Base-by-base conservation (phyloP, 2,113 vertebrate species). In the Furnarius figulus region DNA sequence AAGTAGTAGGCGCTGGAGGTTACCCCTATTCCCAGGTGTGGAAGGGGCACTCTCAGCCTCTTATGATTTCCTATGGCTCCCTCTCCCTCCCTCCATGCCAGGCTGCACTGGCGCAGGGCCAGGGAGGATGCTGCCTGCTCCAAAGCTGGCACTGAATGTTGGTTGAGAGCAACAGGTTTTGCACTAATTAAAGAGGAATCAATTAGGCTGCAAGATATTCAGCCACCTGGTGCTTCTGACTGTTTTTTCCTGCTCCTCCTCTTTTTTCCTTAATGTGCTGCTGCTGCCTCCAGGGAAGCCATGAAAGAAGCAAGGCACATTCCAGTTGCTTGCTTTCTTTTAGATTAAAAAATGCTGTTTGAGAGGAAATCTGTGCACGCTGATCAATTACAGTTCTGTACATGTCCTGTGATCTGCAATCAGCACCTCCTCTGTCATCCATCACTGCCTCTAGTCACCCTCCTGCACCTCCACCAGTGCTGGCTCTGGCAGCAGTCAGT, bases 141-240 rank as follows among this genome's bases (percentile, higher is more conserved):
- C 79, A 53, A 62, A 47, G 68, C 61, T 87, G 76, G 80, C 89
- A 61, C 52, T 23, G 31, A 77, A 66, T 8, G 3, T 59, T 28
- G 76, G 28, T 66, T 49, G 58, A 81, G 66, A 93, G 93, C 93
- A 91, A 95, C 89, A 96, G 93, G 93, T 87, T 94, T 76, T 76
- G 85, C 87, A 62, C 87, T 97, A 96, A 96, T 96, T 91, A 95
- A 96, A 96, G 91, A 94, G 92, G 87, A 96, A 96, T 93, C 95
- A 94, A 94, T 97, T 95, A 96, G 68, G 50, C 93, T 83, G 92
- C 67, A 18, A 91, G 90, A 87, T 90, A 87, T 66, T 93, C 81
- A 85, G 85, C 95, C 95, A 95, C 93, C 95, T 96, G 95, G 87
- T 91, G 90, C 95, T 91, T 80, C 82, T 89, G 89, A 73, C 85